A percentile compares a stretch with the other conserved stretches of the same genome.
Evolutionary conservation across 1,140 invertebrate genomes (phyloP).

Genomic region (Drosophila lacteicornis): DNA sequence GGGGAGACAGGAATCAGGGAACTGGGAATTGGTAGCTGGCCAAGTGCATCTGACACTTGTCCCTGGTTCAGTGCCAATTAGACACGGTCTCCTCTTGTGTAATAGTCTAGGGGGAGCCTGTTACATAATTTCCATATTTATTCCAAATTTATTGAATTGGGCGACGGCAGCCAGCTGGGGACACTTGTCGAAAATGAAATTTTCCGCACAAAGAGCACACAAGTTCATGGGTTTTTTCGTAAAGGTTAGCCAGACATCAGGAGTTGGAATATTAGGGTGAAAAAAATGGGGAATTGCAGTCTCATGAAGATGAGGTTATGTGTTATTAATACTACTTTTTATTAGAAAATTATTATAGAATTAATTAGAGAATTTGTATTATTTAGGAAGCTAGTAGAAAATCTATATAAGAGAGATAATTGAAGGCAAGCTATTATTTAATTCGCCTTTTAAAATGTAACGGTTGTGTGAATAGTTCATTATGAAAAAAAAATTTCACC

Average conservation of each 20-base stretch:
- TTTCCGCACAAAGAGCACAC: constrained; percentile 8
- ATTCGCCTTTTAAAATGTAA: too few relatives aligned
- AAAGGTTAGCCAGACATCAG: not conserved
- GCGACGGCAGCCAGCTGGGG: constrained; percentile 15
- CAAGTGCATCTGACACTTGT: constrained; percentile 43
- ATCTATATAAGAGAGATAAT: too few relatives aligned
- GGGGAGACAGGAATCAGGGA: constrained; percentile 12
- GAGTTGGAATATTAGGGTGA: not conserved
- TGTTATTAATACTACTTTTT: not conserved
- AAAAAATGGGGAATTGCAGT: not conserved
- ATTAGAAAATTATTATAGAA: not conserved
- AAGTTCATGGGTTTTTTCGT: not conserved
- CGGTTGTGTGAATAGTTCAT: too few relatives aligned
- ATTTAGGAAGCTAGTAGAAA: too few relatives aligned
- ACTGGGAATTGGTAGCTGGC: not conserved
- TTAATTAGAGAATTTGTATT: too few relatives aligned
- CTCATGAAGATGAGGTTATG: not conserved
- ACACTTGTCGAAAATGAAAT: constrained; percentile 13
- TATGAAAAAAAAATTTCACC: too few relatives aligned
- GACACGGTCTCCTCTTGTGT: constrained; percentile 19
- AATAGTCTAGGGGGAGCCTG: not conserved
- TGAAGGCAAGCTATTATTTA: too few relatives aligned
- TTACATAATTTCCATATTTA: constrained; percentile 16
- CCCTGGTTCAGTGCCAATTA: constrained; percentile 22
- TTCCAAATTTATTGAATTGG: constrained; percentile 17